Percentiles rank a stretch among this genome's conserved stretches.
These are phyloP conservation scores for Philantomba maxwellii DNA, from an alignment of 2,113 vertebrate species.

Conservation along the genomic window DNA sequence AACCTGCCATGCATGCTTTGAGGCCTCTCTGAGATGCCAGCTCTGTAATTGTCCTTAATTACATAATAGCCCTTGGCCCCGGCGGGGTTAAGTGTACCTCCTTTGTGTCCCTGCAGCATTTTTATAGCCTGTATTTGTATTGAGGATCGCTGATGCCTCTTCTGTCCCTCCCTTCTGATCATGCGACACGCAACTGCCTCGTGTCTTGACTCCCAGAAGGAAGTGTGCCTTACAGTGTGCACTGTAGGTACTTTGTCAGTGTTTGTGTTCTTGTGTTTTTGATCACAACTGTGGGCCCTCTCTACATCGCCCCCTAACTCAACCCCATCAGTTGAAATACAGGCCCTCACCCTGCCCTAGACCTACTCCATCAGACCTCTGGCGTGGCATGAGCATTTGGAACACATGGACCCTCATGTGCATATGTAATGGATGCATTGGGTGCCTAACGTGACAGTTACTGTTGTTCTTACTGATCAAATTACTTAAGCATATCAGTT, in stretches of 20 bases:
- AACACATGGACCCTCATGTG: background rate
- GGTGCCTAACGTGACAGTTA: background rate
- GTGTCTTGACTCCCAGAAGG: background rate
- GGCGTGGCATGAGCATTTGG: background rate
- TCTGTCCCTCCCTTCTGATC: background rate
- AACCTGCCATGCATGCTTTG: background rate
- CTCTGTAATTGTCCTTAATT: background rate
- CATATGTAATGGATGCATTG: too few species aligned
- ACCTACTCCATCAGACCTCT: background rate
- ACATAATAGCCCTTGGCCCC: background rate
- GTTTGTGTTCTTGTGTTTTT: background rate
- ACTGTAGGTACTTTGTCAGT: background rate
- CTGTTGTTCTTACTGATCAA: background rate
- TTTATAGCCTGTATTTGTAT: background rate
- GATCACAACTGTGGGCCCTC: background rate
- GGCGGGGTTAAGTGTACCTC: background rate
- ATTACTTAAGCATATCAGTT: background rate
- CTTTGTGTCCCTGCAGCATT: background rate
- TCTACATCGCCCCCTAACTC: background rate
- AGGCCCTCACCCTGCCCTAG: background rate
- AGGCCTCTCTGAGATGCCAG: background rate
- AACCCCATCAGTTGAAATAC: background rate
- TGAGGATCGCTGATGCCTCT: background rate
- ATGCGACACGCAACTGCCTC: accelerated
- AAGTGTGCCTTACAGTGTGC: background rate